These are phyloP conservation scores for Hoplias malabaricus DNA, from an alignment of 2,113 vertebrate genomes.

Conservation along the genomic window DNA sequence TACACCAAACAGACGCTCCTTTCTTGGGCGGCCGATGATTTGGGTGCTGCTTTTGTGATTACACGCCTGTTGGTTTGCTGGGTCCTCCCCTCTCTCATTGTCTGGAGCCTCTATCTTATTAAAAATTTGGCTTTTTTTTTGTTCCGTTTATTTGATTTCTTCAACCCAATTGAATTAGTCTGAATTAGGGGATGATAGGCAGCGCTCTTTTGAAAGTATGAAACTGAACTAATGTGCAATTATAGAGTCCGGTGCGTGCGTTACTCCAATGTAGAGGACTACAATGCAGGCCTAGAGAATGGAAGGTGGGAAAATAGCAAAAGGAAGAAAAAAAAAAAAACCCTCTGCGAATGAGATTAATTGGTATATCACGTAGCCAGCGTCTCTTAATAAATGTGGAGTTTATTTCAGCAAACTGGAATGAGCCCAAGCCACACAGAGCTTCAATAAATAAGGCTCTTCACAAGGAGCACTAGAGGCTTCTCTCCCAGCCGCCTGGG, in stretches of 20 bases:
- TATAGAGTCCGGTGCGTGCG: constrained; percentile 16
- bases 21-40: constrained; percentile 16
- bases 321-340: not conserved
- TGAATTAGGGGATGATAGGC: constrained; percentile 36
- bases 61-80: constrained; percentile 7
- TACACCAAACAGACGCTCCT: constrained; percentile 15
- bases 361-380: constrained; percentile 59
- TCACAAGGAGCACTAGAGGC: constrained; percentile 63
- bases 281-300: not conserved
- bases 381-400: constrained; percentile 64
- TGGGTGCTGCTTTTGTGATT: constrained; percentile 26
- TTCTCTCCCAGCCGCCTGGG: constrained; percentile 68
- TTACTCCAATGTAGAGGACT: constrained; percentile 6
- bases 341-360: constrained; percentile 22
- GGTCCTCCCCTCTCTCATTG: constrained; percentile 17
- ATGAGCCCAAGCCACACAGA: constrained; percentile 55
- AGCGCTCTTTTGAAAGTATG: constrained; percentile 33
- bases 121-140: constrained; percentile 30
- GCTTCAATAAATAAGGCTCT: constrained; percentile 73
- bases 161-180: constrained; percentile 34
- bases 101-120: constrained; percentile 28
- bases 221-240: constrained; percentile 34
- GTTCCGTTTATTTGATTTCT: constrained; percentile 34
- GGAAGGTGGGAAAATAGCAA: not conserved
- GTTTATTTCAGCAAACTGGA: constrained; percentile 66